Percentiles rank a stretch among this genome's conserved stretches.
Evolutionary conservation across 2,888 invertebrate genomes (phyloP).

Genomic region (Lasioglossum morio): DNA sequence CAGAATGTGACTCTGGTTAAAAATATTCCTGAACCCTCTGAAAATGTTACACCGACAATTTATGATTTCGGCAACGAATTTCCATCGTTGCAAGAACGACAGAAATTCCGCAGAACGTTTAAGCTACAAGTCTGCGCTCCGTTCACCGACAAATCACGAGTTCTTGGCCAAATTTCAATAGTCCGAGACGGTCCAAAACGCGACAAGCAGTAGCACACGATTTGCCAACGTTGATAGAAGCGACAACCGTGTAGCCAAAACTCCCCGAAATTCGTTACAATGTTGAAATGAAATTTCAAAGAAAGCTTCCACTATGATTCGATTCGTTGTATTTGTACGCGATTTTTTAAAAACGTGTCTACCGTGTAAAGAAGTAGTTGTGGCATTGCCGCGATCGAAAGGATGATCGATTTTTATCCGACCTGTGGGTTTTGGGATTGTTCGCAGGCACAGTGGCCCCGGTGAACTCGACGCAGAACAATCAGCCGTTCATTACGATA

Average conservation of each 20-base stretch:
- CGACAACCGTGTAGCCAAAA: neutral
- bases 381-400: neutral
- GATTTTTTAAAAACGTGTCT: too few species aligned
- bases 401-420: neutral
- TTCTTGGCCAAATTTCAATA: conserved; percentile 2
- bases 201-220: neutral
- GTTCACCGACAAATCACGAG: neutral
- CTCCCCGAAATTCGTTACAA: neutral
- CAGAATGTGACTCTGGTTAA: neutral
- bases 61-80: neutral
- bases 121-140: neutral
- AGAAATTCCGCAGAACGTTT: neutral
- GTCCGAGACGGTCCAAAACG: neutral
- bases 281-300: neutral
- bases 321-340: too few species aligned
- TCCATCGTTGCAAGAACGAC: neutral
- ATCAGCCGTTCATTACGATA: conserved; percentile 89
- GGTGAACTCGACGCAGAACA: conserved; percentile 77
- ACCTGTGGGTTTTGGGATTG: conserved; percentile 33
- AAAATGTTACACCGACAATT: neutral
- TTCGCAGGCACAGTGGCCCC: conserved; percentile 75
- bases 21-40: neutral
- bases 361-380: neutral
- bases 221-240: neutral
- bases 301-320: neutral